Evolutionary conservation across 2,113 vertebrate species (phyloP), one percentile per base, ranked within the genome.

Genomic region (Ivindomyrus marchei): DNA sequence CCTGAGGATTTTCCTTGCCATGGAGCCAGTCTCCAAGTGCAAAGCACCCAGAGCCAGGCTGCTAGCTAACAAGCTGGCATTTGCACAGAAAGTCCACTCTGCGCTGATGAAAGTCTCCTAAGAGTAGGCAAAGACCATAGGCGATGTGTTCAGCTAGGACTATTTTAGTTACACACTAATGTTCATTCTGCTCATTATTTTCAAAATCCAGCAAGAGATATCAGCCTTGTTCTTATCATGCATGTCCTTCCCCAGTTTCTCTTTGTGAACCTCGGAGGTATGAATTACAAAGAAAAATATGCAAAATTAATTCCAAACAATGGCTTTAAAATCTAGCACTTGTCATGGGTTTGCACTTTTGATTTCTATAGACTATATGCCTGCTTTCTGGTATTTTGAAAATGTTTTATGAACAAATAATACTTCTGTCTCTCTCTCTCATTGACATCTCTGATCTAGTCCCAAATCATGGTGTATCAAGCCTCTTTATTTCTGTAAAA

Each of bases 181-280:
- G 85, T 24, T 87, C 39, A 84, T 77, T 77, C 31, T 77, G 70
- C 70, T 77, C 84, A 85, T 50, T 85, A 85, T 47, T n/a, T n/a
- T 47, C 42, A 49, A 49, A 27, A 47, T 11, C 5, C 21, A 27
- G 24, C 46, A 47, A 13, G 19, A 49, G 46, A 13, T 47, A 50
- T 13, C 84, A 31, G n/a, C 17, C 36, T 39, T 80, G 74, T 42
- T 80, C 36, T 42, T 80, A 80, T 80, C 36, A 80, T 17, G 2
- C 15, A 80, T 42, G 36, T 42, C 24, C 19, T 47, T 47, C 2
- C 83, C 15, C 80, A 85, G 45, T 39, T 80, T 42, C 13, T 19
- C 74, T 80, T 80, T 80, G 13, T 19, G 36, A 19, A 42, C 31
- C 74, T 42, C 1, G 2, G 62, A 27, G 62, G n/a, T 70, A 70